Evolutionary conservation across 2,797 vertebrate genomes (phyloP).

Genomic region (Limosa lapponica): DNA sequence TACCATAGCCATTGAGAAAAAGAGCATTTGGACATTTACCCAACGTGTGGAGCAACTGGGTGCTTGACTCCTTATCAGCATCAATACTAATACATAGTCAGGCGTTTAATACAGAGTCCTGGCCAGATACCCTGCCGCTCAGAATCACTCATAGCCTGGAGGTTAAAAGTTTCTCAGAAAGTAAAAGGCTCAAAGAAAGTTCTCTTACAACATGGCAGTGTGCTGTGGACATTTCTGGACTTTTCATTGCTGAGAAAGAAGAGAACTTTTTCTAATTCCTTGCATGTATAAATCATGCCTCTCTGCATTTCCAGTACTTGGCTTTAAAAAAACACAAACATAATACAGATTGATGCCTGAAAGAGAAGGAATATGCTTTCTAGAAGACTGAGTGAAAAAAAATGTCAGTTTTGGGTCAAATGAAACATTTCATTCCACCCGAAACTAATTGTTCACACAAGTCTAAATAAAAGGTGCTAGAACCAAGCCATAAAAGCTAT

Average conservation of each 20-base stretch:
- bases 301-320: neutral
- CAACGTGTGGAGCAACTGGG: rapidly evolving
- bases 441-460: neutral
- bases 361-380: neutral
- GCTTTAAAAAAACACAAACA: constrained; percentile 24
- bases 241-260: neutral
- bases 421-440: constrained; percentile 21
- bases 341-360: constrained; percentile 5
- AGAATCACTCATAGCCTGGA: neutral
- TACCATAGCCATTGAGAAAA: neutral
- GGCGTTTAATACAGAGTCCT: neutral
- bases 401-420: neutral
- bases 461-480: constrained; percentile 23
- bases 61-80: neutral
- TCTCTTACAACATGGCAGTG: neutral
- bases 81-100: neutral
- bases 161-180: neutral
- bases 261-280: neutral
- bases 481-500: neutral
- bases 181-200: neutral
- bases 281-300: neutral
- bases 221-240: neutral
- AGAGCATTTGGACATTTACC: neutral
- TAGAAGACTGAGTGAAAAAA: constrained; percentile 15
- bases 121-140: neutral